Evolutionary conservation across 2,888 invertebrate species (phyloP), one percentile per base, ranked within the genome.

Genomic region (Odiellus spinosus): DNA sequence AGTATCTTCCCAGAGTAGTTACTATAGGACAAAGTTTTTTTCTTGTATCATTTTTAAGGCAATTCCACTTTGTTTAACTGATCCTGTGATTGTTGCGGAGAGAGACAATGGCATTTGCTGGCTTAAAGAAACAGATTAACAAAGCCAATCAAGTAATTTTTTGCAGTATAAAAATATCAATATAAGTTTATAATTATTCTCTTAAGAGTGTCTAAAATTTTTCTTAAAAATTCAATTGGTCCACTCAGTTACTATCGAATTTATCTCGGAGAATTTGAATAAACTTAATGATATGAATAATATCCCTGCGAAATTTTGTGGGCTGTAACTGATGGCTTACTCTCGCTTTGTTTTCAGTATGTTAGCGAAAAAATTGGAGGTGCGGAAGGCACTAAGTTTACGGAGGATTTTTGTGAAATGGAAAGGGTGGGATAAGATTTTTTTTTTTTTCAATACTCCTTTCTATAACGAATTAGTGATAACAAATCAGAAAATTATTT

Each of bases 361-460:
- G 84, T 99, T 76, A 95, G 93, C 66, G 98, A 98, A 72, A 96
- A 98, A 73, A 95, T 98, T 81, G 98, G 98, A 56, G 95, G 96
- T 67, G 98, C 95, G 58, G 96, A 98, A 71, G 95, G 96, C 70
- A 98, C 98, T 59, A 95, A 95, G 71, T 76, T 98, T 65, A 96
- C 96, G 71, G 80, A 95, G 70, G 95, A 96, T 64, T 98, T 95
- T 68, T 77, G 86, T 74, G 95, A 96, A 67, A 95, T 99, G 95
- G 98, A 98, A 75, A 82, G 87, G 73, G 91, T 93, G 74, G 76
- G 78, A 10, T 17, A 2, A 17, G 10, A 3, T 14, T 15, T 14
- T 38, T 17, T 38, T 3, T 12, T 38, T 3, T 17, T 14, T 3
- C 35, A 35, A 35, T 14, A 3, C 35, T 35, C n/a, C 14, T 12